These are phyloP conservation scores for Pseudoips prasinana DNA, from an alignment of 2,888 invertebrate species.

Conservation along the genomic window DNA sequence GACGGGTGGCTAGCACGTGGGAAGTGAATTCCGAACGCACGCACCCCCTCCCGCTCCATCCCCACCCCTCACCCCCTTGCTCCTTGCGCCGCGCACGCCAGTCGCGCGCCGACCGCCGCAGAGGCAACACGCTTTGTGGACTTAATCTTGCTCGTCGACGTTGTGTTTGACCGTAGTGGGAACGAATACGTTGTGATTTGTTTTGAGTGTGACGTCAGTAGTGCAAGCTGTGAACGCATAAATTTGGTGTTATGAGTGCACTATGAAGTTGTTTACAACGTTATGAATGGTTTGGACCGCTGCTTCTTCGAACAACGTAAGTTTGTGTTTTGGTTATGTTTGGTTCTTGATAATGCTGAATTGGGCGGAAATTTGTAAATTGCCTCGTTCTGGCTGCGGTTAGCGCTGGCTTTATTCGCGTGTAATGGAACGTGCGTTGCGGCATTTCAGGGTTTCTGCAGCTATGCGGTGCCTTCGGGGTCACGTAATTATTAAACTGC, in stretches of 20 bases:
- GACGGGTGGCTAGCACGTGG: slow-evolving; percentile 75
- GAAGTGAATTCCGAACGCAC: slow-evolving; percentile 81
- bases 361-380: slow-evolving; percentile 56
- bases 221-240: slow-evolving; percentile 59
- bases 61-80: slow-evolving; percentile 42
- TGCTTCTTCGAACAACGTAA: slow-evolving; percentile 82
- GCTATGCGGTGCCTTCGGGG: slow-evolving; percentile 40
- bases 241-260: slow-evolving; percentile 72
- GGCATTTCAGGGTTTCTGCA: slow-evolving; percentile 52
- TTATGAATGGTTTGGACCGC: slow-evolving; percentile 82
- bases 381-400: slow-evolving; percentile 60
- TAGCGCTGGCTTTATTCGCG: slow-evolving; percentile 53
- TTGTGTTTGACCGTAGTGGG: slow-evolving; percentile 68
- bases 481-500: slow-evolving; percentile 29
- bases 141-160: slow-evolving; percentile 28
- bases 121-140: slow-evolving; percentile 53
- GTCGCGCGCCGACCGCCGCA: slow-evolving; percentile 78
- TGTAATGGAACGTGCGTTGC: slow-evolving; percentile 53
- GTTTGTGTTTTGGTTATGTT: slow-evolving; percentile 61
- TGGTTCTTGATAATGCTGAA: slow-evolving; percentile 36
- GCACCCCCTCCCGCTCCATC: slow-evolving; percentile 62
- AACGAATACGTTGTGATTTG: slow-evolving; percentile 74
- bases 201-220: slow-evolving; percentile 70
- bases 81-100: slow-evolving; percentile 66
- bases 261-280: slow-evolving; percentile 75